Base-by-base conservation (phyloP, 2,797 vertebrate species). In the Mus caroli region DNA sequence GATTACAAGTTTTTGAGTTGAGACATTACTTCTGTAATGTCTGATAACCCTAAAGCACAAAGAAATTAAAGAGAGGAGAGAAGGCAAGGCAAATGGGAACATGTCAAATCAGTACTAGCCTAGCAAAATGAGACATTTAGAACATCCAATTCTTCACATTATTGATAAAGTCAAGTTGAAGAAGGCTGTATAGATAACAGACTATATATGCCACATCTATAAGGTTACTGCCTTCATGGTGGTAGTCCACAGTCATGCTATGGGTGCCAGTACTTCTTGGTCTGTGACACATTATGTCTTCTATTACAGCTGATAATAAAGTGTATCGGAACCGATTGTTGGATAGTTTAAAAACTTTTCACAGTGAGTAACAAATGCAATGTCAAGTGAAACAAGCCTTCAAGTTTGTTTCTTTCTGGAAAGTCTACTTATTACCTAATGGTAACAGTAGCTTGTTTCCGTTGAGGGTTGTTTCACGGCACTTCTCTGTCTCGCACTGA, bases 251-350 rank as follows among this genome's bases (percentile, higher is more conserved):
- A 20, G 24, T 90, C 28, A 84, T 54, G 4, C 67, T 75, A 24
- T 76, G 31, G 77, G 31, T 43, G 28, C 15, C n/a, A 71, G 26
- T 84, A 24, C 71, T 60, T 34, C 28, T 88, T 82, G 90, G 52
- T 67, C 28, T 83, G 8, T 95, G 56, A 88, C 10, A 46, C 43
- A 14, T 78, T 88, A 50, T 85, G 24, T 84, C 64, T 94, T 95
- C 40, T 94, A 17, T 96, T 95, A 31, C 50, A 97, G 94, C 52
- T 80, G 87, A 96, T 76, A 58, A 90, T 88, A 96, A 93, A 26
- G 83, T 95, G 4, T 92, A 91, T 93, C 6, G 0, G 34, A 92
- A 80, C 28, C 73, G 64, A n/a, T 79, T 96, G 64, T 73, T 95
- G 12, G 46, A 80, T 28, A 52, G 83, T 43, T 31, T 96, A 85